A percentile compares a stretch with the other conserved stretches of the same genome.
Conservation (phyloP, 1,140 invertebrate species). For the Arion vulgaris region DNA sequence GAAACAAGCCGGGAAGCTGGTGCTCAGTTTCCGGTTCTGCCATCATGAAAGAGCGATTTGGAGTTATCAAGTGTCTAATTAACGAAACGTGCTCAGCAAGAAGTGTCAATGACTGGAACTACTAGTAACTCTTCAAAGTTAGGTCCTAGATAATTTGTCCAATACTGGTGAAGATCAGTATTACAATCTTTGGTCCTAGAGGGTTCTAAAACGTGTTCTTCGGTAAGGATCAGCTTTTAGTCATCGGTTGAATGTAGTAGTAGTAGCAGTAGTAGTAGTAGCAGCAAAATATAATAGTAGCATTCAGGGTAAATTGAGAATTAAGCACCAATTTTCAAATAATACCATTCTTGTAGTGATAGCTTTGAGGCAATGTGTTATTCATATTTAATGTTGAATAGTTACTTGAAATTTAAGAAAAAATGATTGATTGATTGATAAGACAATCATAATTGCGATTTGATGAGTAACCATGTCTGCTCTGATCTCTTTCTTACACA, state of each 20-base stretch:
- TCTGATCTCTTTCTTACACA: no score
- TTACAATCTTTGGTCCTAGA: not conserved
- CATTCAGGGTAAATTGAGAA: no score
- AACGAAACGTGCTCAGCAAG: slow-evolving; percentile 12
- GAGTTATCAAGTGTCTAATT: slow-evolving; percentile 38
- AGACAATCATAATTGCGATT: no score
- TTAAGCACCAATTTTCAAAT: no score
- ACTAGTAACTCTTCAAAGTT: slow-evolving; percentile 28
- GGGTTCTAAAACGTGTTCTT: not conserved
- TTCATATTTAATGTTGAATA: no score
- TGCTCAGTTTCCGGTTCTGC: slow-evolving; percentile 27
- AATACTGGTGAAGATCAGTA: slow-evolving; percentile 10
- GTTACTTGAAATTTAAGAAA: no score
- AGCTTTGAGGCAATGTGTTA: no score
- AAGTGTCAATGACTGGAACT: slow-evolving; percentile 37
- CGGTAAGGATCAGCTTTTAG: not conserved
- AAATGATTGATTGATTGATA: no score
- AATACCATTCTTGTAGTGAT: no score
- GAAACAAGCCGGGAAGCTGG: no score
- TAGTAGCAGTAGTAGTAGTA: no score
- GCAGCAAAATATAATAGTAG: not conserved
- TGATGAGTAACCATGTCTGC: no score
- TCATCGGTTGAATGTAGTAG: not conserved
- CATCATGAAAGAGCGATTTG: slow-evolving; percentile 25
- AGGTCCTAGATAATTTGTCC: slow-evolving; percentile 27